Conservation (phyloP, 2,888 invertebrate species). For the Plagodis pulveraria region DNA sequence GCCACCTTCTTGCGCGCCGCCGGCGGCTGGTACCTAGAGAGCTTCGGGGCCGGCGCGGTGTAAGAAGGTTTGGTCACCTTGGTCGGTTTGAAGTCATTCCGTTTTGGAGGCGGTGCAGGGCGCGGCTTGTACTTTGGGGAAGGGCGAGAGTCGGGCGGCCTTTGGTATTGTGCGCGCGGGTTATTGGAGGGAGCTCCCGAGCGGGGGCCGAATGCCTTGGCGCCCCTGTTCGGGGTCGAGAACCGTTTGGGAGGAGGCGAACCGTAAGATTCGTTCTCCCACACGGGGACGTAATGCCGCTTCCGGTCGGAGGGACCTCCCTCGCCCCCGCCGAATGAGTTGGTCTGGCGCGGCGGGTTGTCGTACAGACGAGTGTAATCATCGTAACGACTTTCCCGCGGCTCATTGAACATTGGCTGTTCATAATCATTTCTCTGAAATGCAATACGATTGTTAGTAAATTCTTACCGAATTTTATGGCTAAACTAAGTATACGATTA, state of each 20-base stretch:
- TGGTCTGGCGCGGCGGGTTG: conserved; percentile 31
- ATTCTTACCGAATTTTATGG: background rate
- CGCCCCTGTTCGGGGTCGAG: conserved; percentile 27
- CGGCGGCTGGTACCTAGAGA: conserved; percentile 37
- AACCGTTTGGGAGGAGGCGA: conserved; percentile 47
- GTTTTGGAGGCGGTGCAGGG: conserved; percentile 30
- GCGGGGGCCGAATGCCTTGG: conserved; percentile 30
- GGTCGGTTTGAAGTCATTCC: conserved; percentile 44
- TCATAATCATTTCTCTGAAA: conserved; percentile 43
- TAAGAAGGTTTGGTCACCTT: conserved; percentile 53
- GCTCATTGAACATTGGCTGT: conserved; percentile 37
- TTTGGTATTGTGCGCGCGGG: conserved; percentile 5
- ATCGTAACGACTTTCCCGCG: conserved; percentile 29
- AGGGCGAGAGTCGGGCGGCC: conserved; percentile 3
- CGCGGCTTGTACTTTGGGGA: conserved; percentile 23
- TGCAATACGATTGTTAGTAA: conserved; percentile 21
- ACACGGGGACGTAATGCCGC: conserved; percentile 45
- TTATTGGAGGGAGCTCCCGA: conserved; percentile 29
- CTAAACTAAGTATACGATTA: too few species aligned
- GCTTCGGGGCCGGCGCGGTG: conserved; percentile 41
- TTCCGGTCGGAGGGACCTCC: conserved; percentile 41
- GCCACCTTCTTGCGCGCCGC: conserved; percentile 43
- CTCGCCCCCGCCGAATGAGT: conserved; percentile 1
- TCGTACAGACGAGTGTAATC: conserved; percentile 52
- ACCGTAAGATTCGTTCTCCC: conserved; percentile 40